Conservation (phyloP, 2,113 vertebrate genomes). For the Chloebia gouldiae region DNA sequence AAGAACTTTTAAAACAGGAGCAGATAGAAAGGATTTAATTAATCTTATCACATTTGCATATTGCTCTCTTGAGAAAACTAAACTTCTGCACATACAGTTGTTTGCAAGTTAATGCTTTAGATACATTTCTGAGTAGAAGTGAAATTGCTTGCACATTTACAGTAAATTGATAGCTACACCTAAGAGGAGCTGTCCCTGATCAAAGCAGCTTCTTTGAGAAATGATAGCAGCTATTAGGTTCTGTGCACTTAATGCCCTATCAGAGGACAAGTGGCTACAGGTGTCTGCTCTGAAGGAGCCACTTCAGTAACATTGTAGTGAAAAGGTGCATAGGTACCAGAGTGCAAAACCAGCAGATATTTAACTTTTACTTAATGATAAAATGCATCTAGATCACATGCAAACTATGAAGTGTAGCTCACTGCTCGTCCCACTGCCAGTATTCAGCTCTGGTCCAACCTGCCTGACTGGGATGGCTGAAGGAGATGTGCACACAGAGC, state of each 20-base stretch:
- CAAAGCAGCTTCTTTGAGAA: neutral
- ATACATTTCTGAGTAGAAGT: neutral
- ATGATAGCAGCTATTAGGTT: neutral
- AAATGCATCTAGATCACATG: neutral
- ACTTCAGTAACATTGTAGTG: neutral
- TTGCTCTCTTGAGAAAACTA: neutral
- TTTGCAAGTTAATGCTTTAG: neutral
- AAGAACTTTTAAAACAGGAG: neutral
- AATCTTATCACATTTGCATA: neutral
- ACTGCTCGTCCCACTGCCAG: neutral
- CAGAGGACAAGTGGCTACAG: accelerated
- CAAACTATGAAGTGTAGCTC: neutral
- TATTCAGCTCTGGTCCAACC: accelerated
- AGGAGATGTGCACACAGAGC: neutral
- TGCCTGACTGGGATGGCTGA: neutral
- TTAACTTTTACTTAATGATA: neutral
- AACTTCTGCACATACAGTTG: neutral
- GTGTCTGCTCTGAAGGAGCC: neutral
- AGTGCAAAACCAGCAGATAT: neutral
- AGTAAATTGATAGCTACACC: neutral
- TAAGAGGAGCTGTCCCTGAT: neutral
- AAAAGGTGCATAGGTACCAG: neutral
- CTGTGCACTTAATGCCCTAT: neutral
- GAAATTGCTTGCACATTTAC: neutral
- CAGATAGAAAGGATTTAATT: constrained; percentile 2